Conservation (phyloP, 2,888 invertebrate genomes). For the Stenichneumon culpator region DNA sequence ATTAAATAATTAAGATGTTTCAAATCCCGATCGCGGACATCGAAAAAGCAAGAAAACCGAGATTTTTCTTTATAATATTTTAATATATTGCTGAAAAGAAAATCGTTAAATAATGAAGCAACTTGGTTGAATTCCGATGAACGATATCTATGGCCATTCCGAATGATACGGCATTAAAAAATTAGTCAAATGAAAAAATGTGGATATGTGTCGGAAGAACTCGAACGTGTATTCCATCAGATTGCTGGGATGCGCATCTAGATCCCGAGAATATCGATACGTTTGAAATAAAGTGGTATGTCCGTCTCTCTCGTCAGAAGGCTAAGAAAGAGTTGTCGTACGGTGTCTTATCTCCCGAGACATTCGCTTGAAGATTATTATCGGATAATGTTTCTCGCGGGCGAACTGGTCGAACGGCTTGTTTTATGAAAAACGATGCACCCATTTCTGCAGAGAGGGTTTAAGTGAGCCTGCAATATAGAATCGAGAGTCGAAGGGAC, state of each 20-base stretch:
- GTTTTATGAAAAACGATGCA: constrained; percentile 39
- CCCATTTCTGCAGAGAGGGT: constrained; percentile 7
- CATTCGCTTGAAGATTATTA: constrained; percentile 52
- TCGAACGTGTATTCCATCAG: background rate
- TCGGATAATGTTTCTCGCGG: constrained; percentile 47
- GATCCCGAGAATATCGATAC: background rate
- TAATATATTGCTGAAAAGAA: too few species aligned
- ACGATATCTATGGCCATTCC: too few species aligned
- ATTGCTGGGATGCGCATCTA: background rate
- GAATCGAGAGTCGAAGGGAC: constrained; percentile 9
- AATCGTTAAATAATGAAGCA: too few species aligned
- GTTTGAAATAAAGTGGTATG: background rate
- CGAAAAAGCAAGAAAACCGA: too few species aligned
- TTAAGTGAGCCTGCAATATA: background rate
- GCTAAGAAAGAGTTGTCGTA: background rate
- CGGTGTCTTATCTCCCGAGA: constrained; percentile 35
- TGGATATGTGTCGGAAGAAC: background rate
- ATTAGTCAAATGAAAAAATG: background rate
- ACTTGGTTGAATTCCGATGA: too few species aligned
- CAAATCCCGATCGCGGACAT: too few species aligned
- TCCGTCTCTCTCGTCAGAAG: background rate
- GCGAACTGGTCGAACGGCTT: constrained; percentile 17
- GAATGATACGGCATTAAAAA: too few species aligned
- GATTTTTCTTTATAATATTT: too few species aligned
- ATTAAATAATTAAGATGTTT: too few species aligned